A percentile compares a stretch with the other conserved stretches of the same genome.
phyloP scores from a whole-genome alignment of 2,797 vertebrate genomes.

The Chanos chanos region DNA sequence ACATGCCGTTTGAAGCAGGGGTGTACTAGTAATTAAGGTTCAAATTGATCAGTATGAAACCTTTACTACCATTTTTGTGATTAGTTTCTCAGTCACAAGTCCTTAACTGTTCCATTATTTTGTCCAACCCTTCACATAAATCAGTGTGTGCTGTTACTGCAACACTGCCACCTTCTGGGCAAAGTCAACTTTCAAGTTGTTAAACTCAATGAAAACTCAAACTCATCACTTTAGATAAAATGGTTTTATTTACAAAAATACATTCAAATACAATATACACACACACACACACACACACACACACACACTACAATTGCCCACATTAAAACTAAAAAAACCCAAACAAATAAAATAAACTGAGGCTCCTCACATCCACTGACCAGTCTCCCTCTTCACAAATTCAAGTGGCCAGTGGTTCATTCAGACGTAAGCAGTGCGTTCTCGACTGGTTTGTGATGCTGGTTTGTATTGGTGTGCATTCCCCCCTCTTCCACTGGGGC shows the following conservation, averaged over 20 bases:
- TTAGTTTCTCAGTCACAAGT: too few relatives aligned
- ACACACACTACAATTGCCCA: not conserved
- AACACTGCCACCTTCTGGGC: conserved; percentile 20
- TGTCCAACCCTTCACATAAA: too few relatives aligned
- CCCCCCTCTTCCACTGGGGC: not conserved
- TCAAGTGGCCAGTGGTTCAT: too few relatives aligned
- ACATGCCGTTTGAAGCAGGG: too few relatives aligned
- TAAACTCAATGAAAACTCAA: not conserved
- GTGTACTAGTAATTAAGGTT: too few relatives aligned
- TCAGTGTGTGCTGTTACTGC: not conserved
- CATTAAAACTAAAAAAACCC: not conserved
- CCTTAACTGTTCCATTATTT: too few relatives aligned
- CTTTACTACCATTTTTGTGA: too few relatives aligned
- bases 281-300: not conserved
- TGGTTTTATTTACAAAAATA: not conserved
- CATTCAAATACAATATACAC: not conserved
- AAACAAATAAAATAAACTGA: too few relatives aligned
- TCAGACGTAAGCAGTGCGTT: conserved; percentile 19
- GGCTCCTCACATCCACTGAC: too few relatives aligned
- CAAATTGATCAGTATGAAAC: too few relatives aligned
- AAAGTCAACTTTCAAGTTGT: not conserved
- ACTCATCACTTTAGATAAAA: conserved; percentile 14
- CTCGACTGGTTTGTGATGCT: conserved; percentile 24
- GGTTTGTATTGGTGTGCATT: conserved; percentile 1
- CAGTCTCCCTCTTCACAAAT: too few relatives aligned